These are phyloP conservation scores for Agrotis puta DNA, from an alignment of 2,888 invertebrate species.

Conservation along the genomic window DNA sequence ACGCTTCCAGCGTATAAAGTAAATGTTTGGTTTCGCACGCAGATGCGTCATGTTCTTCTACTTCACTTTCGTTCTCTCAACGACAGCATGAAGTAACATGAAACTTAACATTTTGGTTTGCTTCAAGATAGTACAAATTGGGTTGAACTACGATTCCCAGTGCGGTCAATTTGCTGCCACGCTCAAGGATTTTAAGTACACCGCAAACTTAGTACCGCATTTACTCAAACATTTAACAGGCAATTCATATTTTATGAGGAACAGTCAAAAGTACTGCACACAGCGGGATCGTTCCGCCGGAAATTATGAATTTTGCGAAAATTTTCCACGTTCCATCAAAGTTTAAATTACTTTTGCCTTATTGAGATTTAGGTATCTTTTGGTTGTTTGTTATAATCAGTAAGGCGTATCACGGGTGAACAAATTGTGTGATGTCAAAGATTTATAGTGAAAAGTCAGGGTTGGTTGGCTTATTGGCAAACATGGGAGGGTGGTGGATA, in stretches of 20 bases:
- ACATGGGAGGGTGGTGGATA: conserved; percentile 86
- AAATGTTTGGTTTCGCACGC: conserved; percentile 55
- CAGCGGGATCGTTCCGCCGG: conserved; percentile 31
- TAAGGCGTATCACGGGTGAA: conserved; percentile 58
- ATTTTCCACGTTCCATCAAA: conserved; percentile 63
- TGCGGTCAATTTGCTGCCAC: conserved; percentile 5
- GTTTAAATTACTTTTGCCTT: conserved; percentile 69
- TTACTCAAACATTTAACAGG: conserved; percentile 36
- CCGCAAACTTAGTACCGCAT: conserved; percentile 22
- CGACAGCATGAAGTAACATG: conserved; percentile 19
- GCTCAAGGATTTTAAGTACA: conserved; percentile 12
- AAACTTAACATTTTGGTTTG: conserved; percentile 28
- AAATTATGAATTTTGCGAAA: conserved; percentile 65
- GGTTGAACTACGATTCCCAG: neutral
- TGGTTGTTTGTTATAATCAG: conserved; percentile 52
- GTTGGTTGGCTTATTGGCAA: conserved; percentile 86
- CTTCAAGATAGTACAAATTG: neutral
- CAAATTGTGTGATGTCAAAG: conserved; percentile 71
- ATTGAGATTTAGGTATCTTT: conserved; percentile 48
- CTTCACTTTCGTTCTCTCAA: conserved; percentile 36
- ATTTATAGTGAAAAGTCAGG: conserved; percentile 83
- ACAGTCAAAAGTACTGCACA: conserved; percentile 42
- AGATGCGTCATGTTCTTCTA: conserved; percentile 51
- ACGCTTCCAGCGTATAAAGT: conserved; percentile 43
- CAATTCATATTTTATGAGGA: conserved; percentile 45